Evolutionary conservation across 2,888 invertebrate species (phyloP).

Genomic region (Epiblema foenella): DNA sequence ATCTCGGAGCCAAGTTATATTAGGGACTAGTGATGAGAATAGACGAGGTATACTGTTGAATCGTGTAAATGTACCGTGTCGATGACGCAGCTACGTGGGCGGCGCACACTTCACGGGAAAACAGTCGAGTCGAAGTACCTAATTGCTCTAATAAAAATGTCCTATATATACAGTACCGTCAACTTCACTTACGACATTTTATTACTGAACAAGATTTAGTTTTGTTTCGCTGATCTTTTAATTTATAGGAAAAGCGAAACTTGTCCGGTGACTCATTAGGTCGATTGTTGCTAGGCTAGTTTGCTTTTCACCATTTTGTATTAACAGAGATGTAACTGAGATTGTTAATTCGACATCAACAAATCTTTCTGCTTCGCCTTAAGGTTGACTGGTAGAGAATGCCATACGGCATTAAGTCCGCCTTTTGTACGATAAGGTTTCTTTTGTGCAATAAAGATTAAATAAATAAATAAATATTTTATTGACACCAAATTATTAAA

Average conservation of each 20-base stretch:
- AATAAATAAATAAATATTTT: no score
- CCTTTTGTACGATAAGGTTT: no score
- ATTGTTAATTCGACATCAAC: background rate
- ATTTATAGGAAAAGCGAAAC: background rate
- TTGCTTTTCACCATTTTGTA: background rate
- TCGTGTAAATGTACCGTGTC: constrained; percentile 14
- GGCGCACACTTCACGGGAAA: constrained; percentile 36
- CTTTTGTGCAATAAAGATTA: no score
- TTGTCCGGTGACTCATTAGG: constrained; percentile 10
- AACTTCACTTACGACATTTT: background rate
- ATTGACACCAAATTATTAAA: no score
- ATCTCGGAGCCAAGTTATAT: constrained; percentile 1
- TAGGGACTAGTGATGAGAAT: background rate
- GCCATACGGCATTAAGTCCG: no score
- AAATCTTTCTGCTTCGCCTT: no score
- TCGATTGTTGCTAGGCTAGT: constrained; percentile 3
- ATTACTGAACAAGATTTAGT: background rate
- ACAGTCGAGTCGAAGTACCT: constrained; percentile 4
- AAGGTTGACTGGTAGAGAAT: no score
- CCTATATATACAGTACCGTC: background rate
- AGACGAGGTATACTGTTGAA: background rate
- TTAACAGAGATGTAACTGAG: background rate
- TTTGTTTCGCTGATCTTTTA: constrained; percentile 2
- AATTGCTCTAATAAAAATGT: constrained; percentile 16
- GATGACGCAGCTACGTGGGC: constrained; percentile 36